A percentile compares a stretch with the other conserved stretches of the same genome.
These are phyloP conservation scores for Hypanus sabinus DNA, from an alignment of 2,113 vertebrate genomes.

Conservation along the genomic window DNA sequence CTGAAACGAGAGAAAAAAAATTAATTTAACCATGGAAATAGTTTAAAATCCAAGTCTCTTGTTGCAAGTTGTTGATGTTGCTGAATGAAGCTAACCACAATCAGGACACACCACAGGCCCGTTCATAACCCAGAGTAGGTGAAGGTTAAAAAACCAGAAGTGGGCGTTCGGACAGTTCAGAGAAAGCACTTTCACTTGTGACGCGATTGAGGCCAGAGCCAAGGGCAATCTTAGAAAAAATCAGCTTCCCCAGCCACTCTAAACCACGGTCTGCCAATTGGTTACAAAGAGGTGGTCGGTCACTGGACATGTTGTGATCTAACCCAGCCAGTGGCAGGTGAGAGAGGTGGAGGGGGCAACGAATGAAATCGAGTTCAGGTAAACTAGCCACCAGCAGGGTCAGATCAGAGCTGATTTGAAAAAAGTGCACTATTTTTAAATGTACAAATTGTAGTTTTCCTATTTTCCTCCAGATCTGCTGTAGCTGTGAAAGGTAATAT, in stretches of 20 bases:
- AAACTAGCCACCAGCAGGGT: background rate
- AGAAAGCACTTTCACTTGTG: background rate
- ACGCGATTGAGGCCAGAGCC: background rate
- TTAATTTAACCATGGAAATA: background rate
- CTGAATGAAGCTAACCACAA: background rate
- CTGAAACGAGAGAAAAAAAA: conserved; percentile 52
- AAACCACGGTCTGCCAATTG: background rate
- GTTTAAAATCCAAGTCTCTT: background rate
- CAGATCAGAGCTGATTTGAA: background rate
- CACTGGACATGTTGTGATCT: background rate
- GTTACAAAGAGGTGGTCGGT: no score
- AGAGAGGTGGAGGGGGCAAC: background rate
- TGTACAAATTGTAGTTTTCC: no score
- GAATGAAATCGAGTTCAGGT: background rate
- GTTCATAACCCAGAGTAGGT: background rate
- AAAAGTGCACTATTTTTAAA: background rate
- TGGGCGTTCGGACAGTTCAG: background rate
- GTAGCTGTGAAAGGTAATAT: no score
- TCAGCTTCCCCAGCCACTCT: background rate
- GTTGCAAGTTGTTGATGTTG: background rate
- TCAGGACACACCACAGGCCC: background rate
- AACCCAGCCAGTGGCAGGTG: background rate
- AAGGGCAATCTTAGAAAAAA: background rate
- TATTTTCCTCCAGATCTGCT: no score
- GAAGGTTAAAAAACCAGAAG: background rate